Base-by-base conservation (phyloP, 2,888 invertebrate species). In the Melieria crassipennis region DNA sequence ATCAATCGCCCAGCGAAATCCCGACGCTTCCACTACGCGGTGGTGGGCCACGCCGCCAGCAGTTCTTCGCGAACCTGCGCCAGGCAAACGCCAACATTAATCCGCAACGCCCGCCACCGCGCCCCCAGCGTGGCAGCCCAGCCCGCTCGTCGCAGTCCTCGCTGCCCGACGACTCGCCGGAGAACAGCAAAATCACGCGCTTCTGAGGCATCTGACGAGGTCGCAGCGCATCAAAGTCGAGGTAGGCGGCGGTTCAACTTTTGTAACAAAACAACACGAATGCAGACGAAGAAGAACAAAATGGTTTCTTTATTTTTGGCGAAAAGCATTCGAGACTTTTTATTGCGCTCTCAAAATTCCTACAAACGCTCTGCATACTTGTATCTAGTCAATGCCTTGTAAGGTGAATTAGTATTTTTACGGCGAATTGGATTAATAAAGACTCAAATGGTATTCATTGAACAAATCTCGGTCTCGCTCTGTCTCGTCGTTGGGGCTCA, bases 1-100 rank as follows among this genome's bases (percentile, higher is more conserved):
- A 84, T 73, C 86, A 85, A 69, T 85, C 87, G 7, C 86, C 86
- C n/a, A 86, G 85, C 70, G 87, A 87, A 79, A 86, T 86, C 61
- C 87, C 87, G 50, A 87, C 87, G 4, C 76, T 87, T 69, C 87
- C 87, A 1, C 73, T 87, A 55, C 83, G 87, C 10, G 85, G 85
- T 58, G 83, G 83, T 52, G 84, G 85, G 0, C 85, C 85, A 4
- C 79, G 86, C 6, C 85, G 85, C 30, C 85, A 86, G 67, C 83
- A 86, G 16, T 86, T 86, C 74, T 86, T 86, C 71, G 85, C 86
- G 68, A 86, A 86, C 78, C 79, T 86, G 43, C 85, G 85, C 10
- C 85, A 86, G 76, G 85, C 86, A 61, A 86, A 84, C 76, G 83
- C 84, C 42, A 83, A 84, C 47, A 84, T 83, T 47, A 85, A 84